Evolutionary conservation across 2,888 invertebrate genomes (phyloP), one percentile per base, ranked within the genome.

Genomic region (Amiota minor): DNA sequence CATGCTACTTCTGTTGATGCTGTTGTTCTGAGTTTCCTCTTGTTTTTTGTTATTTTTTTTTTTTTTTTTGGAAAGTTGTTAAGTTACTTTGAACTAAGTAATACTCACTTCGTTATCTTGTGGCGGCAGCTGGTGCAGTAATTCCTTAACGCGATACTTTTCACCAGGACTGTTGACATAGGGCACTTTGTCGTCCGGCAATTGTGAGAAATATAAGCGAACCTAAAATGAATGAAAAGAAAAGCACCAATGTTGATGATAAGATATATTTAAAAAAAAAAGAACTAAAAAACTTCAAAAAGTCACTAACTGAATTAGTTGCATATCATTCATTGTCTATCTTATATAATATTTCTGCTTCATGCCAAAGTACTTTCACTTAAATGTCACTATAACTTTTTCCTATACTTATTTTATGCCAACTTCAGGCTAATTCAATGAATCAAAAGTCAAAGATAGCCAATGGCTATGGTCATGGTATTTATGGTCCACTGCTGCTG

Each of bases 131-230:
- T 99, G 98, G 86, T 97, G 96, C 81, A 98, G 92, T 81, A 99
- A 93, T 90, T 98, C 98, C 85, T 96, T 94, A 70, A 98, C 95
- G 73, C 98, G 93, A 91, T 98, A 97, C 87, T 98, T 92, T 90
- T 98, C 98, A 6, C 98, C 98, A 18, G 95, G 94, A 87, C 97
- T 97, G 91, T 98, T 98, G 83, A 98, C 96, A 91, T 98, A 98
- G 73, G 98, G 98, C 75, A 99, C 96, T 91, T 98, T 98, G 90
- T 98, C 98, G 90, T 98, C 98, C 12, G 98, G 97, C 75, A 99
- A 92, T 78, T 95, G 94, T 74, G 97, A 96, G 92, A 99, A 98
- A 92, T 98, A 99, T 87, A 97, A 93, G 91, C 98, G 98, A 78
- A 99, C 98, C 98, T 98, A 16, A 47, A 65, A 47, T 50, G 53